These are phyloP conservation scores for Zeus faber DNA, from an alignment of 2,113 vertebrate genomes.

Conservation along the genomic window DNA sequence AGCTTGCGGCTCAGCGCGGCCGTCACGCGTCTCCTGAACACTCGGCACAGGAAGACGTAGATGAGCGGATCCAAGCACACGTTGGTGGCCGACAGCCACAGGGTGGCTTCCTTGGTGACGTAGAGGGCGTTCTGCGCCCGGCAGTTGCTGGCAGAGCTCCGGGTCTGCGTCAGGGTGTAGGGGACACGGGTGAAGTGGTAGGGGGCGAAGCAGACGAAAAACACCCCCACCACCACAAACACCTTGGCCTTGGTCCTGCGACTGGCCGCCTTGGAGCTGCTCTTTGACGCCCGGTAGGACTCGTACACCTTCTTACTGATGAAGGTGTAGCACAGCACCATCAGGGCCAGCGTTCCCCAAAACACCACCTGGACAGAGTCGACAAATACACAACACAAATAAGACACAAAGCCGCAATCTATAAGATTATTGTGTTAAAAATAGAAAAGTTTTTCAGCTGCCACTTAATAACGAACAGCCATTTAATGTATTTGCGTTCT, in stretches of 20 bases:
- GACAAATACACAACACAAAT: constrained; percentile 12
- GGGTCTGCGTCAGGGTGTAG: constrained; percentile 74
- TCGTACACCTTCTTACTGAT: constrained; percentile 78
- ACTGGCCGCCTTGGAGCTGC: constrained; percentile 48
- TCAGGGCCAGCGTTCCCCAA: constrained; percentile 70
- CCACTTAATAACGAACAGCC: too few species aligned
- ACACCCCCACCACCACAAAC: constrained; percentile 76
- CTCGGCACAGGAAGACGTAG: constrained; percentile 75
- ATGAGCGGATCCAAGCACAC: constrained; percentile 78
- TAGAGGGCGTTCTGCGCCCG: constrained; percentile 59
- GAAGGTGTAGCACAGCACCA: constrained; percentile 75
- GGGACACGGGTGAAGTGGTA: constrained; percentile 72
- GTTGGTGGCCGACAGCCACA: constrained; percentile 76
- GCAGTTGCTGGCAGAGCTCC: constrained; percentile 40
- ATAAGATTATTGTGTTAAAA: too few species aligned
- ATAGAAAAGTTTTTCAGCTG: too few species aligned
- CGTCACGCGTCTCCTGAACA: constrained; percentile 66
- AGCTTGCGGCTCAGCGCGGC: constrained; percentile 46
- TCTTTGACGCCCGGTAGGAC: constrained; percentile 72
- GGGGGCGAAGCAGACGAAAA: constrained; percentile 75
- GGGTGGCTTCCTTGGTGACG: constrained; percentile 71
- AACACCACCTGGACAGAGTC: constrained; percentile 63
- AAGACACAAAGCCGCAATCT: not conserved
- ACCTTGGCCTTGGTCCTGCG: constrained; percentile 71
- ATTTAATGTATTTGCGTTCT: too few species aligned